phyloP scores from a whole-genome alignment of 2,797 vertebrate species.

The Heterohyrax brucei region DNA sequence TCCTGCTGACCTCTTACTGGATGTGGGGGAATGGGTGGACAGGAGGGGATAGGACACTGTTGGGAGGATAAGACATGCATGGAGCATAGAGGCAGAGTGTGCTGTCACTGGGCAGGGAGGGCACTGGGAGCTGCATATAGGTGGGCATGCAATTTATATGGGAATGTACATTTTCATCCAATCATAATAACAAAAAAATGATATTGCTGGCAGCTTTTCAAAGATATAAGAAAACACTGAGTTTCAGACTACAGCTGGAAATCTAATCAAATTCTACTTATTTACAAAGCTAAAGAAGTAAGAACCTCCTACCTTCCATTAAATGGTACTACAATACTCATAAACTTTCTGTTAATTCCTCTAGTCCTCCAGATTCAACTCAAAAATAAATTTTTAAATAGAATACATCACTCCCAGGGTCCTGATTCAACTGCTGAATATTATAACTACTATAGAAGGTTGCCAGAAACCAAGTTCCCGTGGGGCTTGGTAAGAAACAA shows the following conservation, averaged over 20 bases:
- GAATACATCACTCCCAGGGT: conserved; percentile 40
- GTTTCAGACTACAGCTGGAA: conserved; percentile 39
- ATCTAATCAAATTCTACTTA: conserved; percentile 61
- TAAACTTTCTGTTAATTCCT: conserved; percentile 11
- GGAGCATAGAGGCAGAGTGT: no score
- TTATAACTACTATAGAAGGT: conserved; percentile 64
- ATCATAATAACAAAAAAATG: background rate
- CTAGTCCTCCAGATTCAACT: background rate
- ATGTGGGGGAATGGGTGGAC: no score
- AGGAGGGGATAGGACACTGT: no score
- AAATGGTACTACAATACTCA: conserved; percentile 16
- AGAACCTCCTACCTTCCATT: background rate
- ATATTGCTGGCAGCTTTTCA: conserved; percentile 30
- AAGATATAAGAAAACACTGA: conserved; percentile 13
- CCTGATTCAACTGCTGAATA: conserved; percentile 55
- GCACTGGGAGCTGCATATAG: no score
- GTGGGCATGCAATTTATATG: no score
- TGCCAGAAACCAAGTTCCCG: conserved; percentile 67
- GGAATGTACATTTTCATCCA: no score
- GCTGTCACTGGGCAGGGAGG: no score
- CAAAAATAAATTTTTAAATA: conserved; percentile 59
- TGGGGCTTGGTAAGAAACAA: conserved; percentile 57
- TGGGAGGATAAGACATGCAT: no score
- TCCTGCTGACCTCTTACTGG: no score
- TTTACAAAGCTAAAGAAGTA: conserved; percentile 14